Base-by-base conservation (phyloP, 2,113 vertebrate genomes). In the Phrynocephalus versicolor region DNA sequence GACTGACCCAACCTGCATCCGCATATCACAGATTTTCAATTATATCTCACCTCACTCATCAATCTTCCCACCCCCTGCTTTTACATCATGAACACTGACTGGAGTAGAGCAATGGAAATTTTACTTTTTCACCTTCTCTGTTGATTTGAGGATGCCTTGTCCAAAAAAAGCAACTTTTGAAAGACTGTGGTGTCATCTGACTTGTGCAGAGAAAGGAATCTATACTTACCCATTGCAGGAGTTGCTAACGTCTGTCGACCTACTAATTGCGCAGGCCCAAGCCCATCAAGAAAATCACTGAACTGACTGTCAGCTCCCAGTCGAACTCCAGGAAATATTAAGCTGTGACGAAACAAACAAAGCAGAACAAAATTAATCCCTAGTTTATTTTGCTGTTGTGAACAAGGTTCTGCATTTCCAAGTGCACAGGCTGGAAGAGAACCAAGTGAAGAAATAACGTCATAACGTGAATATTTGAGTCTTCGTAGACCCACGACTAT, bases 211-310 rank as follows among this genome's bases (percentile, higher is more conserved):
- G 12, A 89, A 55, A 90, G 75, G 5, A n/a, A n/a, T 76, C 19
- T 58, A 64, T 57, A 89, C 97, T 98, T 96, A 99, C 99, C 99
- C 92, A 99, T 99, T 69, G 99, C 98, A 85, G 98, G 98, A 0
- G 99, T 99, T 85, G 99, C 99, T 83, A 99, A 96, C 0, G 98
- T 99, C 91, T 99, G 99, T 83, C 99, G 95, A 78, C 99, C 99
- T 89, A 99, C 99, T 86, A 99, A 95, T 94, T 99, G 99, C 41
- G 99, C 98, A 14, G 99, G 99, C 88, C 99, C 99, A 73, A 99
- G 92, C 55, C 99, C 99, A 92, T 99, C 99, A 27, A 99, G 97
- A 93, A 99, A 99, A 94, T 99, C 98, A 83, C 98, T 99, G 92
- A 99, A 98, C 88, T 99, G 99, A 94, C 97, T 99, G 95, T 98